Percentiles rank a stretch among this genome's conserved stretches.
Conservation (phyloP, 2,888 invertebrate species). For the Morinoia aosen region DNA sequence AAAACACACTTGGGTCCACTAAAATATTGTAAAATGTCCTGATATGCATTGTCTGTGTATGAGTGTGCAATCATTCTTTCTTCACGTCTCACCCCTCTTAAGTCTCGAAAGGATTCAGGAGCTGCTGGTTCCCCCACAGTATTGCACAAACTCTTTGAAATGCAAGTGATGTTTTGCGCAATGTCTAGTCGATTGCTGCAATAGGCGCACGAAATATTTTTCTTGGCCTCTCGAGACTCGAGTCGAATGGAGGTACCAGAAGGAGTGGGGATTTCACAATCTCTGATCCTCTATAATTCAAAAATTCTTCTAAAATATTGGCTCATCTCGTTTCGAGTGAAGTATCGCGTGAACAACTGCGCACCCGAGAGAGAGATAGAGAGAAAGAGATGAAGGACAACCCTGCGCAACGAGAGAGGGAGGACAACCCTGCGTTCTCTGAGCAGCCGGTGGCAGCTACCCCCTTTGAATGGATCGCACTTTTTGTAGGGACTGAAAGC, state of each 20-base stretch:
- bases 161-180: conserved; percentile 13
- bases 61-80: not conserved
- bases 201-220: not conserved
- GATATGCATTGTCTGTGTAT: not conserved
- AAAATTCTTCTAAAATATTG: not conserved
- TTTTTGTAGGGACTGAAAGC: conserved; percentile 46
- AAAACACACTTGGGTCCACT: no score
- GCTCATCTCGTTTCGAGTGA: conserved; percentile 27
- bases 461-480: not conserved
- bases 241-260: conserved; percentile 12
- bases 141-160: not conserved
- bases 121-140: not conserved
- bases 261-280: not conserved
- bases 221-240: not conserved
- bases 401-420: not conserved
- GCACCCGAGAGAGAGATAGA: not conserved
- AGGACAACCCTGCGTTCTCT: not conserved
- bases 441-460: not conserved
- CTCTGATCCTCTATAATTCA: not conserved
- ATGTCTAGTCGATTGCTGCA: not conserved
- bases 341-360: not conserved
- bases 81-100: not conserved
- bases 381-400: not conserved
- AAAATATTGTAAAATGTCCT: not conserved
- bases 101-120: not conserved